Evolutionary conservation across 2,888 invertebrate genomes (phyloP), one percentile per base, ranked within the genome.

Genomic region (Plebejus anna): DNA sequence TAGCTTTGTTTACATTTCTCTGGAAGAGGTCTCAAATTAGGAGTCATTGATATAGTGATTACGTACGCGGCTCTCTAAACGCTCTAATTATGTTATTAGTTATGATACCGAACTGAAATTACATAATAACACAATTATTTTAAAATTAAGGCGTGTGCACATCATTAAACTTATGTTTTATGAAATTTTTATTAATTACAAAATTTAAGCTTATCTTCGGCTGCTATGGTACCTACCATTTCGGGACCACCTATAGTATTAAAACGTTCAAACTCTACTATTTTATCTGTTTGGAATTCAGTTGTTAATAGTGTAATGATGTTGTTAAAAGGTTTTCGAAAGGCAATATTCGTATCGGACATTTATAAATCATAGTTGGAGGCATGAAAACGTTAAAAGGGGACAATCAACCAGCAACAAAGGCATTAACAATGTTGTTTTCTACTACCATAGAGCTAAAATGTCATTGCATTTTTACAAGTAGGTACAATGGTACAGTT

Each of bases 1-100:
- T 73, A 28, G 51, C 73, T 73, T 73, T 73, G 73, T 73, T 73
- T 73, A 73, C 73, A 51, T 73, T 73, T 73, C 73, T 73, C 51
- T 55, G 73, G 11, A 72, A 47, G 36, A 42, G 71, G 42, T 38
- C 22, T 42, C 38, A 42, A 71, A 71, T 71, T 71, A 42, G 42
- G 42, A 71, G 66, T 66, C 66, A 66, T 66, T 66, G 66, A 66
- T 66, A 66, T 36, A 66, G 66, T 66, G 32, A 32, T 66, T 66
- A 66, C 32, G 32, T 36, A 13, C 66, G 66, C 16, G 32, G 66
- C 13, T 66, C 66, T 66, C 66, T 66, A 32, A 66, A 66, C 66
- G 66, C 66, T 13, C 66, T 66, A 36, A 66, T 66, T 66, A 66
- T 32, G 32, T 66, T 66, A 36, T 66, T 66, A 66, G 66, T 13